phyloP scores from a whole-genome alignment of 2,888 invertebrate genomes.

The Lordiphosa fenestrarum region DNA sequence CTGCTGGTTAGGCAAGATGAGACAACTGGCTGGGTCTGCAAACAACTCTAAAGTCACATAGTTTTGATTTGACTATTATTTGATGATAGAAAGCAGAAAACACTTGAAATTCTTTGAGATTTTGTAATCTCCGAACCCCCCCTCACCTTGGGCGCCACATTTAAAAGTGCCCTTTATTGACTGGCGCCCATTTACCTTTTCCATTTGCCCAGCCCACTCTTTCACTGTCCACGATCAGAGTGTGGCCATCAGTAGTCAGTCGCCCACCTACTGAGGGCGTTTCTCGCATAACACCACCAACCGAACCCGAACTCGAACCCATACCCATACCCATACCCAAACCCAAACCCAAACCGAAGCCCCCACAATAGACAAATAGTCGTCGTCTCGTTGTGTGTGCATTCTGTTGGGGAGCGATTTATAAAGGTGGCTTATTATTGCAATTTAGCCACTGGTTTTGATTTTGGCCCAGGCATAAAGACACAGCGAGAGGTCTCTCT shows the following conservation, averaged over 20 bases:
- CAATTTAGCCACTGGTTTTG: constrained; percentile 80
- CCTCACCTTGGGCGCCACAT: too few relatives aligned
- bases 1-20: too few relatives aligned
- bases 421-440: constrained; percentile 79
- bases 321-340: background rate
- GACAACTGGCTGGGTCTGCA: too few relatives aligned
- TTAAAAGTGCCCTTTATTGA: constrained; percentile 14
- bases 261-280: constrained; percentile 78
- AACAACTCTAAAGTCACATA: too few relatives aligned
- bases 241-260: constrained; percentile 57
- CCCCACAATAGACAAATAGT: constrained; percentile 63
- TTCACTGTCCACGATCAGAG: constrained; percentile 40
- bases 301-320: constrained; percentile 5
- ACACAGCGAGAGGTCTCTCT: constrained; percentile 58
- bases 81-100: too few relatives aligned
- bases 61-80: too few relatives aligned
- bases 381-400: constrained; percentile 20
- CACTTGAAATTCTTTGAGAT: too few relatives aligned
- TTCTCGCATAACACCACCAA: constrained; percentile 39
- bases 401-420: constrained; percentile 55
- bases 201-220: too few relatives aligned
- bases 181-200: constrained; percentile 10
- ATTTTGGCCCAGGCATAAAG: constrained; percentile 69
- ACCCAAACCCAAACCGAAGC: constrained; percentile 1
- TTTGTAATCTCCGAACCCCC: too few relatives aligned